Evolutionary conservation across 2,888 invertebrate species (phyloP).

Genomic region (Amorpha juglandis): DNA sequence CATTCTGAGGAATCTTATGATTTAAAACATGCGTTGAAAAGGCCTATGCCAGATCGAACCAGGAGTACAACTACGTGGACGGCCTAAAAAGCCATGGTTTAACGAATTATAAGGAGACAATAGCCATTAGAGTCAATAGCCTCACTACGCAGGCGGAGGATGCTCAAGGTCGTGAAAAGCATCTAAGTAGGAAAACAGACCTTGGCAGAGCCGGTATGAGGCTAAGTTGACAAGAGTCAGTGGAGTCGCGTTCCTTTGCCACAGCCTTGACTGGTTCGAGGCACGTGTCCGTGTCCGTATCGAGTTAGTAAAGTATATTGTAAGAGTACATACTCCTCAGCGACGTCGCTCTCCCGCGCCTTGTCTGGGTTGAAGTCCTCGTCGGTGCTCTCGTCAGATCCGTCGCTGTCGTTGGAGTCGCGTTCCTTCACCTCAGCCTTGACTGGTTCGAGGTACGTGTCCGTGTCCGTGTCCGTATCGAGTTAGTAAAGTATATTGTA

Average conservation of each 20-base stretch:
- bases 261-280: slow-evolving; percentile 97
- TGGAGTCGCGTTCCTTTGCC: slow-evolving; percentile 93
- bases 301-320: no score
- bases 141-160: no score
- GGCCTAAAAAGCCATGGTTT: background rate
- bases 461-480: slow-evolving; percentile 98
- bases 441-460: slow-evolving; percentile 97
- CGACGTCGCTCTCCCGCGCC: slow-evolving; percentile 93
- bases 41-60: no score
- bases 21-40: no score
- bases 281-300: slow-evolving; percentile 98
- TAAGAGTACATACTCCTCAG: slow-evolving; percentile 88
- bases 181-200: no score
- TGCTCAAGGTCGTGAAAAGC: no score
- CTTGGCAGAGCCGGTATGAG: no score
- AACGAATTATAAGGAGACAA: no score
- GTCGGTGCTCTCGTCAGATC: slow-evolving; percentile 91
- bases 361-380: slow-evolving; percentile 95
- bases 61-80: background rate
- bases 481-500: no score
- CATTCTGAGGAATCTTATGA: no score
- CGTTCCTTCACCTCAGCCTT: slow-evolving; percentile 97
- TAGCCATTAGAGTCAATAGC: no score
- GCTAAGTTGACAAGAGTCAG: no score
- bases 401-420: slow-evolving; percentile 87